A percentile compares a stretch with the other conserved stretches of the same genome.
phyloP scores from a whole-genome alignment of 2,888 invertebrate species.

The Thera obeliscata region DNA sequence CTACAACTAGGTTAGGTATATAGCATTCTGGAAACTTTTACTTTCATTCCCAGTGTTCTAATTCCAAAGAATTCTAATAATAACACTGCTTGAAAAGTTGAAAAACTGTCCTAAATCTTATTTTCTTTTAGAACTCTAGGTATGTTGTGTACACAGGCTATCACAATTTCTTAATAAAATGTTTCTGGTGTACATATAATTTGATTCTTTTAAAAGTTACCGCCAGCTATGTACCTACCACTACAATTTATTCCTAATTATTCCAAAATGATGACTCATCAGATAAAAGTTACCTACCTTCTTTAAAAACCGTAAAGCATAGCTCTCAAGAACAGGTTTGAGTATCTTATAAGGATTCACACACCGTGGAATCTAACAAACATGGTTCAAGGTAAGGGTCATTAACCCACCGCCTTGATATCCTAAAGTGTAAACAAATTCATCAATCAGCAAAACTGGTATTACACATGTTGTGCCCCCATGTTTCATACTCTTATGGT shows the following conservation, averaged over 20 bases:
- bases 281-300: background rate
- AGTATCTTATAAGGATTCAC: constrained; percentile 15
- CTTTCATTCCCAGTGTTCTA: constrained; percentile 1
- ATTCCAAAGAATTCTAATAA: background rate
- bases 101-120: no score
- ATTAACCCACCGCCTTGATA: constrained; percentile 27
- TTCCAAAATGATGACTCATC: background rate
- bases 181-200: no score
- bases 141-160: no score
- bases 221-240: background rate
- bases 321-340: constrained; percentile 1
- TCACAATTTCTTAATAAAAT: no score
- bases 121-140: no score
- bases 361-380: constrained; percentile 36
- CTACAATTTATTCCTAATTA: background rate
- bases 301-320: background rate
- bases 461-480: constrained; percentile 7
- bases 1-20: constrained; percentile 16
- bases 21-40: constrained; percentile 9
- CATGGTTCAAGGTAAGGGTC: constrained; percentile 37
- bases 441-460: constrained; percentile 33
- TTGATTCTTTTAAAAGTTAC: no score
- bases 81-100: no score
- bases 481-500: background rate
- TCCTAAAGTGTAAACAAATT: constrained; percentile 33